Base-by-base conservation (phyloP, 2,113 vertebrate genomes). In the Rhinolophus sinicus region DNA sequence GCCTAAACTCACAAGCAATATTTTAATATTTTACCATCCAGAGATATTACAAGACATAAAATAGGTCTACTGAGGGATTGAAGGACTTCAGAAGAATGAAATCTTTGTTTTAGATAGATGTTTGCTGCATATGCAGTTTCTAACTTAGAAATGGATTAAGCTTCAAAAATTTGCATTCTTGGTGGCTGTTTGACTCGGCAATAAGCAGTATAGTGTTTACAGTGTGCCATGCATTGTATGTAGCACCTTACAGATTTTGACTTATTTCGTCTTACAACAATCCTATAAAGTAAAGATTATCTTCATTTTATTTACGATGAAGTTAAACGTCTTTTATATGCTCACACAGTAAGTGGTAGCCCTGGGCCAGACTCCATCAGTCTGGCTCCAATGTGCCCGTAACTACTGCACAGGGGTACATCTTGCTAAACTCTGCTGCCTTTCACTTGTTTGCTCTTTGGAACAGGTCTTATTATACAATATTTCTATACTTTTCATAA, bases 1-100 rank as follows among this genome's bases (percentile, higher is more conserved):
- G n/a, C 50, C 35, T 93, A 47, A 80, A 93, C 26, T 93, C 81
- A 50, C 73, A 89, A 91, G 33, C 33, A 52, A 54, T 64, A n/a
- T 38, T 81, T 44, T 1, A 60, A 40, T 44, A 56, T 75, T 4
- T 81, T 64, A 30, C 22, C 47, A 94, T 10, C 21, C 38, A 80
- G 14, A 95, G 30, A 75, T 64, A 69, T 9, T 60, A n/a, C 2
- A 91, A 69, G 24, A 65, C 3, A 69, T 80, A 33, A 85, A 70
- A 81, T 62, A 69, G 8, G 21, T 30, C 6, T 72, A 3, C 12
- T 62, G 5, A 54, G 9, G 4, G 3, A 70, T 88, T 80, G 28
- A 70, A 94, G 24, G 3, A 81, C 82, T 86, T 85, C 24, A 75
- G 16, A 64, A 56, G 50, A 62, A 47, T 73, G 80, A 93, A 91